A percentile compares a stretch with the other conserved stretches of the same genome.
Evolutionary conservation across 2,888 invertebrate species (phyloP).

Genomic region (Platycheirus albimanus): DNA sequence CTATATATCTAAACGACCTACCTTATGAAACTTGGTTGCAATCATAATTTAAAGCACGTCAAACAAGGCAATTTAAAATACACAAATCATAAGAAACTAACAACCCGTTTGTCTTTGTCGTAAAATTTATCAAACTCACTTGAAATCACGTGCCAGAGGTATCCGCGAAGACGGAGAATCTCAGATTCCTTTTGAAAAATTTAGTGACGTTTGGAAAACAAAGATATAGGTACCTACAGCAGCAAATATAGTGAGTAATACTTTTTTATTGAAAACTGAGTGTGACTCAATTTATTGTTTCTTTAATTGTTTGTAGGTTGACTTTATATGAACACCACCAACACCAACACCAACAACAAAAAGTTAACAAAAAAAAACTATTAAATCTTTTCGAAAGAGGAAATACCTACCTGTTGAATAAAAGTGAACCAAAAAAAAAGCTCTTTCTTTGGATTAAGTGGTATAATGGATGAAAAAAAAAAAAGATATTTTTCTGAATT

Average conservation of each 20-base stretch:
- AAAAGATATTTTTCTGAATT: too few species aligned
- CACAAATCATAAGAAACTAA: constrained; percentile 9
- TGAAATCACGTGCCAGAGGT: constrained; percentile 12
- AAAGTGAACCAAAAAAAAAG: not conserved
- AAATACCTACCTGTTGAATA: constrained; percentile 6
- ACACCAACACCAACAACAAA: too few species aligned
- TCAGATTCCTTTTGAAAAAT: not conserved
- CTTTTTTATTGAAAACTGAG: not conserved
- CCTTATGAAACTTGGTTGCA: not conserved
- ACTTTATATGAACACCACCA: too few species aligned
- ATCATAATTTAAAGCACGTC: constrained; percentile 11
- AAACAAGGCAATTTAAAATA: constrained; percentile 15
- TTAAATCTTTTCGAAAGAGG: not conserved
- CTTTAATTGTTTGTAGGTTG: not conserved
- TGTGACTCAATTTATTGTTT: constrained; percentile 18
- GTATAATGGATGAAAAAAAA: too few species aligned
- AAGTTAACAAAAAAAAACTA: not conserved
- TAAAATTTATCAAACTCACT: constrained; percentile 18
- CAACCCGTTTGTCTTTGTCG: not conserved
- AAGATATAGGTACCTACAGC: too few species aligned
- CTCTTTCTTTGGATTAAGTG: too few species aligned
- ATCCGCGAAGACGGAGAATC: too few species aligned
- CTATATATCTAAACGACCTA: not conserved
- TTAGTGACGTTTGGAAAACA: not conserved
- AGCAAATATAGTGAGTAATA: constrained; percentile 12